A percentile compares a stretch with the other conserved stretches of the same genome.
These are phyloP conservation scores for Aythya baeri DNA, from an alignment of 2,113 vertebrate species.

Conservation along the genomic window DNA sequence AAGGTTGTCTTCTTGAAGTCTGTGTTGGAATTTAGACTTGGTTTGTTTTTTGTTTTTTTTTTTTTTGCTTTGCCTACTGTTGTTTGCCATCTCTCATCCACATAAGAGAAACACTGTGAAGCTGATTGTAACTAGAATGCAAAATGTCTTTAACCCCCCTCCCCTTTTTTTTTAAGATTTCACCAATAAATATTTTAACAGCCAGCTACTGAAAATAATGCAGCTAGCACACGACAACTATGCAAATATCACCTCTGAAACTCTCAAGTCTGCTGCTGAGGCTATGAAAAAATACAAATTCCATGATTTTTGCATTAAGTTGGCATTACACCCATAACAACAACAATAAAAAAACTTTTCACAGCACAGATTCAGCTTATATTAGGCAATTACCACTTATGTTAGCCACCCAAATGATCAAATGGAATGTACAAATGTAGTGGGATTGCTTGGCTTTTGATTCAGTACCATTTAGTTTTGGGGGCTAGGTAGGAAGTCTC, in stretches of 20 bases:
- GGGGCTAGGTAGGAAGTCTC: background rate
- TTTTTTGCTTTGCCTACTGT: background rate
- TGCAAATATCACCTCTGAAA: background rate
- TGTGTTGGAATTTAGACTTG: background rate
- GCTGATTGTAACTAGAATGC: background rate
- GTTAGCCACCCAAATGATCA: background rate
- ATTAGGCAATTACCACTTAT: background rate
- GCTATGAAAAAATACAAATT: background rate
- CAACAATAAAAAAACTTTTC: background rate
- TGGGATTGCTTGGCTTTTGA: background rate
- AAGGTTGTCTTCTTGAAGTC: background rate
- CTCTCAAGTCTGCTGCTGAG: background rate
- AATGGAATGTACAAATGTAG: background rate
- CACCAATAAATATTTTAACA: background rate
- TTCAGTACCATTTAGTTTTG: background rate
- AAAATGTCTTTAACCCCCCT: background rate
- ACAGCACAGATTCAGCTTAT: background rate
- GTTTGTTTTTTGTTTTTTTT: background rate
- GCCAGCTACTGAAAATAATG: background rate
- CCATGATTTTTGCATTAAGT: background rate
- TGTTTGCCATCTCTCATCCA: background rate
- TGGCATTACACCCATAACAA: background rate
- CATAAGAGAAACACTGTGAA: background rate
- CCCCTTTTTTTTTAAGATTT: background rate
- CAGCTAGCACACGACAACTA: background rate